Evolutionary conservation across 2,888 invertebrate species (phyloP), one percentile per base, ranked within the genome.

Genomic region (Asteroscopus sphinx): DNA sequence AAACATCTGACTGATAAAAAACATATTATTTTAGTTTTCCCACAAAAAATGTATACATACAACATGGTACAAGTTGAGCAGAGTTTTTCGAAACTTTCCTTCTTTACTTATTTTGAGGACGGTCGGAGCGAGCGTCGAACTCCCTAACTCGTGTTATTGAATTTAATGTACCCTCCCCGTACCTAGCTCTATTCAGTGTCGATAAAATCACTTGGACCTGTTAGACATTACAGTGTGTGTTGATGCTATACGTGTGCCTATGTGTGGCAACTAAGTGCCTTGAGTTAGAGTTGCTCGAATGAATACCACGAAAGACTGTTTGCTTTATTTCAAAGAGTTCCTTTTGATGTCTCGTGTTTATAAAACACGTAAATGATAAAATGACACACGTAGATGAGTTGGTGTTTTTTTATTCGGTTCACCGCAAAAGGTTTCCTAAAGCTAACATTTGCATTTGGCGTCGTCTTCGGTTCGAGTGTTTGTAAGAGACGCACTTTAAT

Each of bases 141-240:
- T 92, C 90, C 79, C 89, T 92, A 94, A 94, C 93, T 93, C 89
- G 88, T 86, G 91, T 93, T 94, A 94, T 94, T 93, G 92, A 94
- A 93, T 93, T 93, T 93, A 93, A 93, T 92, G 90, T 92, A 92
- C 90, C 90, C 87, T 87, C 81, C 82, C 79, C 82, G 82, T 86
- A 86, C 87, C 86, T 88, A 88, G 84, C 81, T 86, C 86, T 85
- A 87, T 88, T 87, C 87, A 83, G 85, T 85, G 85, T 81, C 86
- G 87, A 90, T 88, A 87, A 88, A 88, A 90, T 90, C 88, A 89
- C 86, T 87, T 81, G 81, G 82, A 84, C 68, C 77, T 77, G 82
- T 78, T 76, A 79, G 73, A 72, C 71, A 78, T 80, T 78, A 72
- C 79, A 56, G 64, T 75, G 64, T 76, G 68, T 65, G 65, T 71